Base-by-base conservation (phyloP, 2,888 invertebrate genomes). In the Dexiosoma caninum region DNA sequence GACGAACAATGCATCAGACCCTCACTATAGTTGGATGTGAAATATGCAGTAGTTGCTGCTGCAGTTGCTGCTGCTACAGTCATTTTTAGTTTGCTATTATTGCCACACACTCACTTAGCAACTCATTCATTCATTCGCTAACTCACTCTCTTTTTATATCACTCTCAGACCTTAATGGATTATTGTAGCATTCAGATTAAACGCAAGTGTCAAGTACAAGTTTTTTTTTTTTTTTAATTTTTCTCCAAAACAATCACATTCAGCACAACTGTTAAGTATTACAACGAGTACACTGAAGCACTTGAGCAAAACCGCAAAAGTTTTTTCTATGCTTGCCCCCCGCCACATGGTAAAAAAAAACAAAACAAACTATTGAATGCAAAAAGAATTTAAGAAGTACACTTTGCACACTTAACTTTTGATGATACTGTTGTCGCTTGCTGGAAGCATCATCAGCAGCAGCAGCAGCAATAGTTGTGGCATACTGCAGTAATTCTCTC, bases 161-260 rank as follows among this genome's bases (percentile, higher is more conserved):
- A 62, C 77, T 57, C 55, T 77, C 70, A 77, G 62, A 49, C 55
- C 60, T 77, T 66, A 75, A 64, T 66, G 64, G 77, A 71, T 71
- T 78, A 78, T 78, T 78, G 57, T 71, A 62, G 14, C 77, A 70
- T 77, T 80, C 53, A 69, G 72, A 64, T 67, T 69, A 57, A 81
- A 81, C 72, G 81, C 77, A 81, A 77, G 77, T 81, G 81, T 77
- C 81, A 81, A 81, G 59, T 81, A 77, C 81, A 72, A 69, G 53
- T 81, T 77, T 35, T 35, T 49, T 59, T 77, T 53, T 27, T 6
- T 12, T 40, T 67, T 37, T 27, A 46, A 9, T 37, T 35, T 9
- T 44, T n/a, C 55, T 16, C 23, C 60, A 21, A 60, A 51, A 66
- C 57, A 57, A 75, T 59, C 40, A 21, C 32, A 62, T 62, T 64